Base-by-base conservation (phyloP, 2,113 vertebrate genomes). In the rat (Rattus norvegicus) region DNA sequence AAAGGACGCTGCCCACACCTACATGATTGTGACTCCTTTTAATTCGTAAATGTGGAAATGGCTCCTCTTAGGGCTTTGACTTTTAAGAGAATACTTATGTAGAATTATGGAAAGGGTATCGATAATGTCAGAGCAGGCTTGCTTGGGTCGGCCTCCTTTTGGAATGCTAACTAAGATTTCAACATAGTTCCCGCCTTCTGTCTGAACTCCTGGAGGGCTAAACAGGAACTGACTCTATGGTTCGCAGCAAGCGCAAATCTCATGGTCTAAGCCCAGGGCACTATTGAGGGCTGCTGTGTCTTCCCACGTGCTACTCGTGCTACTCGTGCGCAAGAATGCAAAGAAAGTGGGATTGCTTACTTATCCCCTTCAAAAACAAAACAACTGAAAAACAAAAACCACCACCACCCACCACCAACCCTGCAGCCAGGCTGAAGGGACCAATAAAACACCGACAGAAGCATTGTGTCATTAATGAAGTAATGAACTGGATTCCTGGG, bases 261-360 rank as follows among this genome's bases (percentile, higher is more conserved):
- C 2, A 3, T 87, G 69, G 36, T 30, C 83, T 54, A 61, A 88
- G 33, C 12, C 33, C 79, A 11, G 26, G 13, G 20, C 7, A 80
- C 80, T 59, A n/a, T 26, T 63, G 12, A 28, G 20, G 22, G 67
- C 28, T 54, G 11, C 28, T 19, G 49, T 26, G 54, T 67, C 33
- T 70, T 47, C 76, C 59, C 47, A 7, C 0, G 1, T 4, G 16
- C 65, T 54, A 13, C 0, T 69, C 0, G 1, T 4, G 16, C 65
- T 54, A 13, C 0, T 69, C 36, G 30, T 8, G 13, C 36, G 70
- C 16, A 30, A 83, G 67, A 67, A 56, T 1, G 47, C 26, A 65
- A 90, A 93, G 80, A 36, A 67, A 85, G 84, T 7, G n/a, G 72
- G 8, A 43, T 7, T 76, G 43, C 59, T 28, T 33, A 26, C 36